Conservation (phyloP, 2,797 vertebrate genomes). For the Pseudochirops cupreus region DNA sequence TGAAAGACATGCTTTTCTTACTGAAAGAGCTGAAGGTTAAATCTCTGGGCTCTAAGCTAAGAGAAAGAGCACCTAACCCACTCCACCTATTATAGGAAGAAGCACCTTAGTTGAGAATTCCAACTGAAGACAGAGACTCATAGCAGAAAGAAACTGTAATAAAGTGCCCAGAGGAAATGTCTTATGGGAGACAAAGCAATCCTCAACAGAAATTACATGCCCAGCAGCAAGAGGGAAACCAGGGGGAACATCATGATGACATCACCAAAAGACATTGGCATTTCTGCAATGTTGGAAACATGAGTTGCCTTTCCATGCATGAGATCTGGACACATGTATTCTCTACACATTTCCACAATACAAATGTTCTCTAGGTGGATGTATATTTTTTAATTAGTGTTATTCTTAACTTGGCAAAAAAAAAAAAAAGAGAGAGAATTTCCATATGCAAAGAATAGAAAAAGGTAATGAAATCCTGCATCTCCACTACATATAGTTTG, state of each 20-base stretch:
- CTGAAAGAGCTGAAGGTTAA: not conserved
- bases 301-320: not conserved
- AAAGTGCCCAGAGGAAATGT: not conserved
- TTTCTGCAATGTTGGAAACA: not conserved
- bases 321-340: not conserved
- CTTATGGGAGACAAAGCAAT: not conserved
- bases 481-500: not conserved
- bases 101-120: not conserved
- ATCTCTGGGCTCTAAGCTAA: not conserved
- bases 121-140: not conserved
- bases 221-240: not conserved
- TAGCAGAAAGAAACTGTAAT: not conserved
- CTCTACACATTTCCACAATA: not conserved
- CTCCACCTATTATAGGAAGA: not conserved
- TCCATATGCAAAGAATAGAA: not conserved
- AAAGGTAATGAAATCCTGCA: not conserved
- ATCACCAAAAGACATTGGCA: not conserved
- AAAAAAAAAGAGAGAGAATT: not conserved
- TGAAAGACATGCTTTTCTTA: not conserved
- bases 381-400: not conserved
- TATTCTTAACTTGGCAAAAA: not conserved
- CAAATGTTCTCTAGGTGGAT: not conserved
- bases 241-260: not conserved
- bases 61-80: not conserved
- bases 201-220: not conserved